These are phyloP conservation scores for Centropus unirufus DNA, from an alignment of 2,113 vertebrate genomes.

Conservation along the genomic window DNA sequence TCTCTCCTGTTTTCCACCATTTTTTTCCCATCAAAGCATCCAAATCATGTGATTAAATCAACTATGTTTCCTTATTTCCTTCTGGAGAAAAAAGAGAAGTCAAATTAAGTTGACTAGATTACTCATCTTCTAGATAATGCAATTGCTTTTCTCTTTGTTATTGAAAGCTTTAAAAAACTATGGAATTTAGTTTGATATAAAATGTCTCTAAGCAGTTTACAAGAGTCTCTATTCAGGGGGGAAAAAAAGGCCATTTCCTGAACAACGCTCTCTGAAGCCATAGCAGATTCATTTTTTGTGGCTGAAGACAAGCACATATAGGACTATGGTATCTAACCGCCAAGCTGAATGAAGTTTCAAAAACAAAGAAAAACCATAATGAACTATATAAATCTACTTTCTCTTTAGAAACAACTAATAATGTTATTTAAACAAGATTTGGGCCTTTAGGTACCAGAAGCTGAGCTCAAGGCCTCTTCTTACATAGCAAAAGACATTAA, in stretches of 20 bases:
- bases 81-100: slow-evolving; percentile 15
- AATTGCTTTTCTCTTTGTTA: slow-evolving; percentile 11
- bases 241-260: slow-evolving; percentile 27
- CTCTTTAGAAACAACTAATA: slow-evolving; percentile 42
- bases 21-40: not conserved
- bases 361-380: not conserved
- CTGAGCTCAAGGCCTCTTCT: not conserved
- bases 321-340: not conserved
- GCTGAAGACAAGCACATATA: not conserved
- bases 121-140: not conserved
- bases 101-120: not conserved
- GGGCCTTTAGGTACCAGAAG: not conserved
- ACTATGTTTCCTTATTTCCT: slow-evolving; percentile 40
- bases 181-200: slow-evolving; percentile 12
- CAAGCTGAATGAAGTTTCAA: slow-evolving; percentile 21
- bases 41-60: not conserved
- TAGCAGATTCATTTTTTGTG: slow-evolving; percentile 32
- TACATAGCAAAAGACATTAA: not conserved
- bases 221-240: slow-evolving; percentile 2
- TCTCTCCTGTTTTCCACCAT: not conserved
- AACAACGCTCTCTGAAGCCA: slow-evolving; percentile 26
- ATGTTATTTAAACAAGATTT: slow-evolving; percentile 26
- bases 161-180: slow-evolving; percentile 1
- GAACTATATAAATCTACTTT: not conserved
- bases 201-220: slow-evolving; percentile 43